These are phyloP conservation scores for Idris sp. DNA, from an alignment of 1,140 invertebrate species.

Conservation along the genomic window DNA sequence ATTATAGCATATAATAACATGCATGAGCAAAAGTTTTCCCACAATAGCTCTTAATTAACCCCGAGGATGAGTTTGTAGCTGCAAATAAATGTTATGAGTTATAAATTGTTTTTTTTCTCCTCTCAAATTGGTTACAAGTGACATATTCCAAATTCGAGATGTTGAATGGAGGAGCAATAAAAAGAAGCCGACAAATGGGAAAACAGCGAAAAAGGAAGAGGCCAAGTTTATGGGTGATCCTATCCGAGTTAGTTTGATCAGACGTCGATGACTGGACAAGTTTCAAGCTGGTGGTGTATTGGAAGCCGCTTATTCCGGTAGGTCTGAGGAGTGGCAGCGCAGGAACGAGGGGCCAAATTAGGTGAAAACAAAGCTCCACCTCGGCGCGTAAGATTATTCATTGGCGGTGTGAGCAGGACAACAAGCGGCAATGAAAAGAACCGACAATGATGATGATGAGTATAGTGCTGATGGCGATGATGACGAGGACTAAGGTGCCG, in stretches of 20 bases:
- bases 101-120: conserved; percentile 53
- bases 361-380: conserved; percentile 71
- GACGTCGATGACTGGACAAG: conserved; percentile 71
- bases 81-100: too few relatives aligned
- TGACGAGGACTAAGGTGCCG: conserved; percentile 60
- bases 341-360: conserved; percentile 64
- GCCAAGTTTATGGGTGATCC: conserved; percentile 49
- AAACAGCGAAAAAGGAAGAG: conserved; percentile 37
- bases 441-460: conserved; percentile 34
- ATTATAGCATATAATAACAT: too few relatives aligned
- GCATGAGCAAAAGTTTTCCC: too few relatives aligned
- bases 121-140: conserved; percentile 34
- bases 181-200: conserved; percentile 53
- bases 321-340: conserved; percentile 62
- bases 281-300: conserved; percentile 54
- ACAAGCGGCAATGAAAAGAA: conserved; percentile 25
- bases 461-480: conserved; percentile 40
- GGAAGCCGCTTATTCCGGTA: conserved; percentile 59
- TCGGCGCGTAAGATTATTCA: conserved; percentile 40
- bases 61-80: too few relatives aligned
- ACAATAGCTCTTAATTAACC: too few relatives aligned
- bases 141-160: conserved; percentile 16
- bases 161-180: conserved; percentile 35
- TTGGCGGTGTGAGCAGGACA: conserved; percentile 31
- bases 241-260: conserved; percentile 70